Conservation (phyloP, 2,888 invertebrate genomes). For the Meloe dianella region DNA sequence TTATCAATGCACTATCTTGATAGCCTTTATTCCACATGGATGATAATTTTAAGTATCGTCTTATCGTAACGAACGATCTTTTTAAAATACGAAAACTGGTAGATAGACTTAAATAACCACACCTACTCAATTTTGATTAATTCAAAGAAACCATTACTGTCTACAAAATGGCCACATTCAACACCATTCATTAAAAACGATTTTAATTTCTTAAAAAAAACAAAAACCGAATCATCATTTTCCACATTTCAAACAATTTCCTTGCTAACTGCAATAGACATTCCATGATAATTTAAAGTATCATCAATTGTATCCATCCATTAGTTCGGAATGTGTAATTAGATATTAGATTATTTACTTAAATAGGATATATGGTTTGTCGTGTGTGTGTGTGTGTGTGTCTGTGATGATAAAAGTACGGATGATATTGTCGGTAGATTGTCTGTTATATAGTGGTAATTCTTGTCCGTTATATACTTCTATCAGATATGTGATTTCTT, state of each 20-base stretch:
- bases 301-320: not conserved
- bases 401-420: not conserved
- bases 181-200: not conserved
- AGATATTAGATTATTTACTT: not conserved
- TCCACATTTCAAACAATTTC: not conserved
- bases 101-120: not conserved
- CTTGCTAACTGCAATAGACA: not conserved
- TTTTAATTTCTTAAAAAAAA: not conserved
- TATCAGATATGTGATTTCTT: slow-evolving; percentile 13
- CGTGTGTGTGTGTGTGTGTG: not conserved
- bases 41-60: not conserved
- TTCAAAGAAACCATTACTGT: not conserved
- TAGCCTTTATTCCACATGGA: not conserved
- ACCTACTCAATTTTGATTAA: slow-evolving; percentile 6
- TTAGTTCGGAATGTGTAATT: not conserved
- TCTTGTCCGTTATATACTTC: not conserved
- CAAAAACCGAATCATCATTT: too few species aligned
- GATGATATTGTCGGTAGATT: not conserved
- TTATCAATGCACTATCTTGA: not conserved
- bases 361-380: slow-evolving; percentile 6
- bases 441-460: not conserved
- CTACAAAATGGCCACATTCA: not conserved
- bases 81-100: not conserved
- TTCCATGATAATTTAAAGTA: not conserved
- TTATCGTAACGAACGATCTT: not conserved